These are phyloP conservation scores for Chesias legatella DNA, from an alignment of 2,888 invertebrate species.

Conservation along the genomic window DNA sequence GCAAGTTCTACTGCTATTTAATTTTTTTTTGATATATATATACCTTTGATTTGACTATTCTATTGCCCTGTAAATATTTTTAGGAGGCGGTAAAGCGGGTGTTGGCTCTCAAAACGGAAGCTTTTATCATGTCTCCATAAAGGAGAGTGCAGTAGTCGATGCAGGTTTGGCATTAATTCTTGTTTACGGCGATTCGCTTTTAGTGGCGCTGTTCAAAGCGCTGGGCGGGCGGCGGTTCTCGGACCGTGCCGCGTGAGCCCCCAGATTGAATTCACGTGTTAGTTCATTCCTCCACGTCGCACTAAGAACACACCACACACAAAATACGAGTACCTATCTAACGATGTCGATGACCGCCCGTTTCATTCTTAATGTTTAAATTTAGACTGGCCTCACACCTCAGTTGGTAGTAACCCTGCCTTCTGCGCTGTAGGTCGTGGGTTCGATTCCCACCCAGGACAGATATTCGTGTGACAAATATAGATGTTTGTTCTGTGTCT, in stretches of 20 bases:
- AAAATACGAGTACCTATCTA: not conserved
- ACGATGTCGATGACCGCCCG: no score
- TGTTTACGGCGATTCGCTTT: conserved; percentile 77
- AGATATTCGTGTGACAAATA: no score
- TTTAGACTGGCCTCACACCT: no score
- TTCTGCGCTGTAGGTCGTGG: no score
- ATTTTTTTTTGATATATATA: no score
- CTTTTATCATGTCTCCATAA: conserved; percentile 72
- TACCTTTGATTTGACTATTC: not conserved
- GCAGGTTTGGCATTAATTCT: conserved; percentile 74
- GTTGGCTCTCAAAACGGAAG: conserved; percentile 52
- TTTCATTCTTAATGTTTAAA: no score
- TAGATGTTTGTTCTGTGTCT: no score
- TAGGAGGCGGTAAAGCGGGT: conserved; percentile 30
- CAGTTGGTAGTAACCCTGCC: no score
- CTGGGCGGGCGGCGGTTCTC: conserved; percentile 23
- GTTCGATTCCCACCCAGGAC: no score
- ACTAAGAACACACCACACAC: conserved; percentile 4
- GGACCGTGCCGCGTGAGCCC: conserved; percentile 38
- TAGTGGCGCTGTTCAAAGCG: conserved; percentile 63
- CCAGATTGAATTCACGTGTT: conserved; percentile 45
- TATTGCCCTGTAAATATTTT: conserved; percentile 7
- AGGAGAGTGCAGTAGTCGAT: conserved; percentile 71
- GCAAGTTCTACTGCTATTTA: no score
- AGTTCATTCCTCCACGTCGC: conserved; percentile 17